Evolutionary conservation across 2,888 invertebrate genomes (phyloP).

Genomic region (Ornithoptera alexandrae): DNA sequence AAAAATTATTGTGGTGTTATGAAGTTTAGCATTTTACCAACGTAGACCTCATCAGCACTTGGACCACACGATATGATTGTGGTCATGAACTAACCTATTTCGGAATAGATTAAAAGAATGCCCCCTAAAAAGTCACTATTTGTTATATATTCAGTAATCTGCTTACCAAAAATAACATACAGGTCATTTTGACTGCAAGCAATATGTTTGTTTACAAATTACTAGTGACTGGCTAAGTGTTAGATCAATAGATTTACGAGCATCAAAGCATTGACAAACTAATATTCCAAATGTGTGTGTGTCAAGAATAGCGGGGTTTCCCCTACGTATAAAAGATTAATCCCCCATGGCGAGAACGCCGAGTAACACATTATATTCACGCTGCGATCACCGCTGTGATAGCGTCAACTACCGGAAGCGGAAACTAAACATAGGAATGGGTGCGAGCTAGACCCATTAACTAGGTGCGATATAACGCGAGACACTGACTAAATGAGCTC

Average conservation of each 20-base stretch:
- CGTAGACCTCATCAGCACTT: no score
- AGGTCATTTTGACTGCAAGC: no score
- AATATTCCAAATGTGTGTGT: constrained; percentile 1
- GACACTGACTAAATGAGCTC: not conserved
- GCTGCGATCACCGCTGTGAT: constrained; percentile 16
- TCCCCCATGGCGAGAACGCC: constrained; percentile 5
- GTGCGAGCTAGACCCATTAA: constrained; percentile 7
- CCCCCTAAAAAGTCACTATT: no score
- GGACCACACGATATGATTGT: no score
- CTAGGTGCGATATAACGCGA: constrained; percentile 9
- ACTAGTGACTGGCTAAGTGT: not conserved
- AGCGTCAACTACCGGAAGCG: constrained; percentile 12
- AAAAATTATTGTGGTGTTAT: no score
- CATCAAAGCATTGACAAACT: not conserved
- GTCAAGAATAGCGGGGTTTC: not conserved
- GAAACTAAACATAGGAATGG: constrained; percentile 12
- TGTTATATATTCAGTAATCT: no score
- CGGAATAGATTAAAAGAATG: no score
- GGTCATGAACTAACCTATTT: no score
- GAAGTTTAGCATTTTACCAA: no score
- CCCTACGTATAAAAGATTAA: constrained; percentile 16
- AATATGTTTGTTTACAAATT: not conserved
- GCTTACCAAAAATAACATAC: no score
- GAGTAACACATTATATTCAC: constrained; percentile 10
- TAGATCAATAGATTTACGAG: not conserved